Evolutionary conservation across 1,140 invertebrate species (phyloP), one percentile per base, ranked within the genome.

Genomic region (Contarinia nasturtii): DNA sequence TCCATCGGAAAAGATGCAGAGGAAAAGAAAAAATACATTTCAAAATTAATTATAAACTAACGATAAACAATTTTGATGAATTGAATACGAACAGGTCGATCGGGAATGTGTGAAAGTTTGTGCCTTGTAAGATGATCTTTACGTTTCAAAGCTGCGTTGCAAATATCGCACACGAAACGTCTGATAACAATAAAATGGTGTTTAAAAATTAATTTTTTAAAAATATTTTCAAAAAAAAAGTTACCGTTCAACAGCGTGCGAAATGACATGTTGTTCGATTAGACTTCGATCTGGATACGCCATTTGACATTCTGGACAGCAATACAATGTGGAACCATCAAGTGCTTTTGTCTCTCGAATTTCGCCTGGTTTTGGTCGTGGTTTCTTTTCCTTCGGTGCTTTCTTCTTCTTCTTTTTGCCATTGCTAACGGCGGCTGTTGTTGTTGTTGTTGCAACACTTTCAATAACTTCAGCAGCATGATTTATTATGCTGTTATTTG

Each of bases 341-440:
- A 86, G 61, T 7, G 83, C 82, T 21, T 82, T 86, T 0, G 82
- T 84, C 19, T 87, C 68, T 46, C 81, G 71, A 53, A 86, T 85
- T 64, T 86, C 82, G 22, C 82, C 82, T 0, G 84, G 83, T 57
- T 85, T 86, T 0, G 75, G 75, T 52, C 77, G 72, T 5, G 76
- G 75, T 56, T 77, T 77, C 58, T 77, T 77, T 33, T 63, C 61
- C 58, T 80, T 81, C 37, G 75, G 71, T 1, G 70, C 67, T 66
- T 83, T 84, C 73, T 86, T 86, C 67, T 86, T 86, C 61, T 85
- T 85, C 63, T 84, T 82, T 59, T 83, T 86, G 54, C 82, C 83
- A 27, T 27, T 27, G 27, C 27, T 27, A 5, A 27, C 27, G 4
- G 27, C 27, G n/a, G 67, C 67, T 40, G 62, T 69, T 8, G 69